These are phyloP conservation scores for Coturnix japonica DNA, from an alignment of 2,113 vertebrate genomes.

Conservation along the genomic window DNA sequence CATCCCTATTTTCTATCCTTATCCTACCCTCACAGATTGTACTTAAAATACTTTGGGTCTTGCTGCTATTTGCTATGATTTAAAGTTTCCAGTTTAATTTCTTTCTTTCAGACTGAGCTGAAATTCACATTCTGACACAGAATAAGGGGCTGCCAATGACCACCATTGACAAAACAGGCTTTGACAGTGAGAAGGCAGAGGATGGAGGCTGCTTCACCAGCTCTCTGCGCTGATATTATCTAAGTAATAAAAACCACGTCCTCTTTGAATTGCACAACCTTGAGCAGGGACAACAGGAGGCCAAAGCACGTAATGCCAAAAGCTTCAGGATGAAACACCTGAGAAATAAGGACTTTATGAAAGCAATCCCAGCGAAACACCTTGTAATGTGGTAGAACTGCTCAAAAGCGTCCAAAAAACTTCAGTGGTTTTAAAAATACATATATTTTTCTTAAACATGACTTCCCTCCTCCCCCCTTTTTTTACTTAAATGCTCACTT, in stretches of 20 bases:
- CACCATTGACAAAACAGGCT: neutral
- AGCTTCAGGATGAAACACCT: neutral
- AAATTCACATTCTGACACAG: neutral
- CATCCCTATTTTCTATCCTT: neutral
- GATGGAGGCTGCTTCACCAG: neutral
- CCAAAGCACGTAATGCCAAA: neutral
- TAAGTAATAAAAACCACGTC: neutral
- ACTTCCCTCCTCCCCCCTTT: neutral
- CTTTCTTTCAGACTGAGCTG: neutral
- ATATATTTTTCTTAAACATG: neutral
- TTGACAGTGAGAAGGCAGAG: neutral
- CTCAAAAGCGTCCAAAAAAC: neutral
- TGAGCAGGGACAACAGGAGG: neutral
- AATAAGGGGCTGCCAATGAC: neutral
- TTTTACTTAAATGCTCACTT: neutral
- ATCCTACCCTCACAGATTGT: neutral
- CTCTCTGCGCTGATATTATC: neutral
- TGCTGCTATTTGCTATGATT: neutral
- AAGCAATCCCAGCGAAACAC: neutral
- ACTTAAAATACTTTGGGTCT: neutral
- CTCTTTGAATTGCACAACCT: neutral
- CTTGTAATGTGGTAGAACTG: neutral
- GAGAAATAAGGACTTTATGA: neutral
- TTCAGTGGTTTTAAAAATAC: neutral
- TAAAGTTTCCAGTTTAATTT: neutral